phyloP scores from a whole-genome alignment of 2,113 vertebrate species.

The Rhegmatorhina hoffmannsi region DNA sequence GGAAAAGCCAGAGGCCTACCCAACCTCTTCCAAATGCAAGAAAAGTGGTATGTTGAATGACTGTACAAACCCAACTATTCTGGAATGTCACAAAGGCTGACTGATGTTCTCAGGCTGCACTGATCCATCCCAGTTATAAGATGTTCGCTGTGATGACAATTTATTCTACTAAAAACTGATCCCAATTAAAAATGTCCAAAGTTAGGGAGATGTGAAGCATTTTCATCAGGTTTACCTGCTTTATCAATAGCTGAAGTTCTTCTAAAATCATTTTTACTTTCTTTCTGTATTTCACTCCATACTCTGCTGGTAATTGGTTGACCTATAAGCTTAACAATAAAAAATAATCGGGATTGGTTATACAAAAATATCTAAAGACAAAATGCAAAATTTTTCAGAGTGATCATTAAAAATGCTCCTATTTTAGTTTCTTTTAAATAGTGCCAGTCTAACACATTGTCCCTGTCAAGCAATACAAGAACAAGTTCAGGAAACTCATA shows the following conservation, averaged over 20 bases:
- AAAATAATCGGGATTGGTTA: background rate
- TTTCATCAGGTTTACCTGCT: background rate
- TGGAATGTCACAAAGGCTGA: background rate
- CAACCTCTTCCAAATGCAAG: background rate
- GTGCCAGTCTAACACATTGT: background rate
- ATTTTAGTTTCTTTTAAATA: background rate
- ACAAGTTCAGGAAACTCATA: background rate
- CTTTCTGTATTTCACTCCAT: background rate
- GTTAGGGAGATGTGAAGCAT: background rate
- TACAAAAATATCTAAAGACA: background rate
- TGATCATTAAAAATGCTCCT: background rate
- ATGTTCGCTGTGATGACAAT: background rate
- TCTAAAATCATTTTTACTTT: background rate
- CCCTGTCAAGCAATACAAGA: background rate
- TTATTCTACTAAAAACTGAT: background rate
- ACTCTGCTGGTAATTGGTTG: background rate
- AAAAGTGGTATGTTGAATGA: too few relatives aligned
- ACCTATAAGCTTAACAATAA: background rate
- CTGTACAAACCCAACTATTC: background rate
- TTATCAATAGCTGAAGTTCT: background rate
- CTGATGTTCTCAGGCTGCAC: background rate
- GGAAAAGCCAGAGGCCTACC: background rate
- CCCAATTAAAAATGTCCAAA: background rate
- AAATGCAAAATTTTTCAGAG: background rate
- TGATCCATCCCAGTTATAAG: background rate